A percentile compares a stretch with the other conserved stretches of the same genome.
These are phyloP conservation scores for Chrosomus eos DNA, from an alignment of 2,797 vertebrate genomes.

Conservation along the genomic window DNA sequence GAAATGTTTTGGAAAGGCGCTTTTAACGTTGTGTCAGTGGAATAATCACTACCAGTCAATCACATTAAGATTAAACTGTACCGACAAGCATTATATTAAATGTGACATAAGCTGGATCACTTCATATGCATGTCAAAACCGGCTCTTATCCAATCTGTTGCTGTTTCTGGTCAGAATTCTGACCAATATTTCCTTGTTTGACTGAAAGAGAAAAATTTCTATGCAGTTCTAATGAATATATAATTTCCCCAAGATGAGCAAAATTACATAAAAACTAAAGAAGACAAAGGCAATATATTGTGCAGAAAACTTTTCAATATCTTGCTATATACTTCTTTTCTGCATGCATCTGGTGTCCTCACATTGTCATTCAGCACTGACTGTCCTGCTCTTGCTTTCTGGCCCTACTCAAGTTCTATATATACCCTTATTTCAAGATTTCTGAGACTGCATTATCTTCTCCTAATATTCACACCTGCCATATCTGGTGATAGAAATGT, in stretches of 20 bases:
- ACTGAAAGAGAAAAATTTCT: neutral
- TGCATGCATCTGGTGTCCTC: slow-evolving; percentile 11
- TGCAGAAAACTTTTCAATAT: neutral
- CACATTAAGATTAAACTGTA: neutral
- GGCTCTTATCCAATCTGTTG: neutral
- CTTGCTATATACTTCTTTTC: neutral
- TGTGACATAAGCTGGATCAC: neutral
- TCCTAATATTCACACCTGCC: slow-evolving; percentile 15
- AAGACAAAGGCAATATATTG: neutral
- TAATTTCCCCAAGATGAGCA: neutral
- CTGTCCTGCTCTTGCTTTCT: slow-evolving; percentile 4
- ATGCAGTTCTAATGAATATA: neutral
- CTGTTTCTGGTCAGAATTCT: neutral
- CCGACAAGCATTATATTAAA: neutral
- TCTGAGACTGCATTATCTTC: slow-evolving; percentile 14
- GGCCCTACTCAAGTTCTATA: neutral
- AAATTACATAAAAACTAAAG: neutral
- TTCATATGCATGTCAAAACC: neutral
- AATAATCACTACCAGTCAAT: too few species aligned
- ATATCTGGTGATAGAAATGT: neutral
- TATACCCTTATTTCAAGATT: slow-evolving; percentile 21
- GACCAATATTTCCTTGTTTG: neutral
- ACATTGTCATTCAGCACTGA: slow-evolving; percentile 5
- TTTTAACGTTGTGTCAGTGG: too few species aligned
- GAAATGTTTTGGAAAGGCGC: too few species aligned